Conservation (phyloP, 2,888 invertebrate species). For the Hyalella azteca region DNA sequence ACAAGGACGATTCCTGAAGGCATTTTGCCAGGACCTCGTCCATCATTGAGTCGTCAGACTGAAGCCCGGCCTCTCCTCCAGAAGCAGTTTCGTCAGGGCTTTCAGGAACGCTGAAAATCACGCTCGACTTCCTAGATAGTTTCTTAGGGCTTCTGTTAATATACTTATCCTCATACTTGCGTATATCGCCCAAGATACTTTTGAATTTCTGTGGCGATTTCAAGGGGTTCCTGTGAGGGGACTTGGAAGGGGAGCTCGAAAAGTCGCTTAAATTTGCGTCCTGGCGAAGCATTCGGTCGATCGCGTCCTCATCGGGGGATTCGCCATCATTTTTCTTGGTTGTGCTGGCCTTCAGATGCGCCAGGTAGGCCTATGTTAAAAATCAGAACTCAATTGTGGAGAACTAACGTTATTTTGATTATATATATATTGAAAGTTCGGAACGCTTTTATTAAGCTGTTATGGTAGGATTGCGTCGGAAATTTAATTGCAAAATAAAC, state of each 20-base stretch:
- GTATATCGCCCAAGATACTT: not conserved
- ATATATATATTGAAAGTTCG: not conserved
- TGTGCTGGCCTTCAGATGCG: not conserved
- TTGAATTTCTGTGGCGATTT: not conserved
- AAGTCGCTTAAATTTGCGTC: not conserved
- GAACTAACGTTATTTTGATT: not conserved
- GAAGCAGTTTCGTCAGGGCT: not conserved
- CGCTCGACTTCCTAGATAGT: not conserved
- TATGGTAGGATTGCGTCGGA: no score
- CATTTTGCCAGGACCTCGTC: not conserved
- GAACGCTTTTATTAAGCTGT: no score
- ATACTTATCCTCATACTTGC: conserved; percentile 14
- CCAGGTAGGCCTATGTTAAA: not conserved
- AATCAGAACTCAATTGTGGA: not conserved
- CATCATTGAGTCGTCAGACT: conserved; percentile 2
- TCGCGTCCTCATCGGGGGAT: not conserved
- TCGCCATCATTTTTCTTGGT: not conserved
- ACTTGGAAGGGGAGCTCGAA: not conserved
- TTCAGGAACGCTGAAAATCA: not conserved
- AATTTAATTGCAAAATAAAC: no score
- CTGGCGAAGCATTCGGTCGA: not conserved
- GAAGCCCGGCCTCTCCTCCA: not conserved
- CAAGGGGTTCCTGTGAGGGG: not conserved
- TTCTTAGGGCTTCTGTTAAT: not conserved
- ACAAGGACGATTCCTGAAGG: not conserved